Base-by-base conservation (phyloP, 1,140 invertebrate genomes). In the Macrotrachela quadricornifera region DNA sequence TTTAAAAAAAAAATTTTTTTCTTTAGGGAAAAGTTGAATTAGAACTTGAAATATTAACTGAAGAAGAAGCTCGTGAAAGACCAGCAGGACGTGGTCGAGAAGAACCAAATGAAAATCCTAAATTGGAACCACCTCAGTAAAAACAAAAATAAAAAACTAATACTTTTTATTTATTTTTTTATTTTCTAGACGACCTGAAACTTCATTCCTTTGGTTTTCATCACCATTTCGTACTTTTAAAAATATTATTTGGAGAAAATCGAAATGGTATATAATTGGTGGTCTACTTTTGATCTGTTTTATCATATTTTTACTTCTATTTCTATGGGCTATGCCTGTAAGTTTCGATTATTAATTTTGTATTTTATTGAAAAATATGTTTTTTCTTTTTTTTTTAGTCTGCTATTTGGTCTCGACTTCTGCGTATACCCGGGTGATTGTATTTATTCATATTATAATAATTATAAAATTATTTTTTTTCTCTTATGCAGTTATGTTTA, bases 21-120 rank as follows among this genome's bases (percentile, higher is more conserved):
- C 40, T 60, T 4, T 58, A 74, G 73, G 73, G 73, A 37, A 73
- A 73, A 59, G 57, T 74, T 39, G 73, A 74, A 57, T 69, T 74
- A 67, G 73, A 74, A 57, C 43, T 74, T 18, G 72, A 74, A 55
- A 57, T 74, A 15, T 53, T 74, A 6, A 59, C 66, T 16, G 64
- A 60, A 50, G 64, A 66, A 36, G 71, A 74, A 51, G 64, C 67
- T 30, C 59, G 63, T 21, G 51, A 60, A 16, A 62, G 60, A 57
- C 71, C 71, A 48, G 70, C 71, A 13, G 73, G 69, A 40, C 50
- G 54, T 40, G 72, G 66, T 17, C 59, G 68, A 50, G 71, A 74
- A 53, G 71, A 73, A 56, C 73, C 73, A 15, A 74, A 74, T 59
- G 63, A 65, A 56, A 65, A 73, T 55, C 73, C 73, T 15, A 59